Evolutionary conservation across 1,140 invertebrate genomes (phyloP).

Genomic region (Drosophila rhopaloa): DNA sequence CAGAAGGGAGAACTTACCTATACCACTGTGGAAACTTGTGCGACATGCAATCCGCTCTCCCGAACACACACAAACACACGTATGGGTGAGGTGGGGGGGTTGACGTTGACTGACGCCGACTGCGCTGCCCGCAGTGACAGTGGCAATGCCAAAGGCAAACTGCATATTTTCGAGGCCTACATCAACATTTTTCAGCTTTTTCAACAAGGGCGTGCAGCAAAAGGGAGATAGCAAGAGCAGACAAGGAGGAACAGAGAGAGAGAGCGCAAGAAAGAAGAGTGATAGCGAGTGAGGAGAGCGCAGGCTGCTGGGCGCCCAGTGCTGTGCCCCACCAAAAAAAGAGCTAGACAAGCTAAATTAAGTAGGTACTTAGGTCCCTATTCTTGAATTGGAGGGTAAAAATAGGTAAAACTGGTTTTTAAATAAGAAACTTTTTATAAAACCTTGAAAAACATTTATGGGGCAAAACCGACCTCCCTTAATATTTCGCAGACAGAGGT

Average conservation of each 20-base stretch:
- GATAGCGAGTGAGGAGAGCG: constrained; percentile 8
- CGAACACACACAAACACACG: constrained; percentile 10
- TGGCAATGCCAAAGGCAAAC: constrained; percentile 82
- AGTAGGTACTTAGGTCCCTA: neutral
- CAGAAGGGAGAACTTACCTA: constrained; percentile 80
- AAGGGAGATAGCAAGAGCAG: constrained; percentile 21
- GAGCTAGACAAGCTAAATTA: constrained; percentile 4
- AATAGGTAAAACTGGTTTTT: too few relatives aligned
- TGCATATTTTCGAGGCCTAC: constrained; percentile 81
- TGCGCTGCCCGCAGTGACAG: constrained; percentile 75
- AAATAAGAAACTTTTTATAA: too few relatives aligned
- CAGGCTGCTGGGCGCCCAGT: constrained; percentile 23
- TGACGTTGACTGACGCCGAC: constrained; percentile 11
- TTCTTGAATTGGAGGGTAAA: too few relatives aligned
- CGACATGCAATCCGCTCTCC: constrained; percentile 64
- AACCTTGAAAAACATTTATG: too few relatives aligned
- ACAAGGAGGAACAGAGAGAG: constrained; percentile 32
- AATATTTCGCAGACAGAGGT: too few relatives aligned
- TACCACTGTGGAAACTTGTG: constrained; percentile 71
- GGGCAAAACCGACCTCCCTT: too few relatives aligned
- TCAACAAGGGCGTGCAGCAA: constrained; percentile 59
- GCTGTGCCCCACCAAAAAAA: neutral
- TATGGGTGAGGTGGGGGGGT: constrained; percentile 1
- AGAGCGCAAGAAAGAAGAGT: constrained; percentile 12
- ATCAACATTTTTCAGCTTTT: constrained; percentile 76